phyloP scores from a whole-genome alignment of 2,113 vertebrate species.

The Pseudorectes ferrugineus region DNA sequence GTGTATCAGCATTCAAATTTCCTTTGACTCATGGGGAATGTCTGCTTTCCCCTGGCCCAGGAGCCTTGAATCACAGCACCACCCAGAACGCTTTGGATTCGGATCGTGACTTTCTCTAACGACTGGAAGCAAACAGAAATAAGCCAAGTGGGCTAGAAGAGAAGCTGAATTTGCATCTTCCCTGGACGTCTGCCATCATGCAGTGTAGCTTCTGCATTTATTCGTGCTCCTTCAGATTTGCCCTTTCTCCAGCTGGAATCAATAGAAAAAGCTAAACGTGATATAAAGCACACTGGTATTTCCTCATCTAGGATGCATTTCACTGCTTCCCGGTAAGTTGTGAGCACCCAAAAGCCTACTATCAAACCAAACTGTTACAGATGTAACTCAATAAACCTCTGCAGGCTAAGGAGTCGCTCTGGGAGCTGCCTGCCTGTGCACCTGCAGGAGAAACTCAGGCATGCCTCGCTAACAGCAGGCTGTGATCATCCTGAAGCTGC shows the following conservation, averaged over 20 bases:
- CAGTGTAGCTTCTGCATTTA: not conserved
- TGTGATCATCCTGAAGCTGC: not conserved
- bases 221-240: not conserved
- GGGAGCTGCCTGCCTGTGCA: not conserved
- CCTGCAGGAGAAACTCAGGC: not conserved
- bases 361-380: not conserved
- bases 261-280: not conserved
- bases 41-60: not conserved
- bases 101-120: not conserved
- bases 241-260: slow-evolving; percentile 9
- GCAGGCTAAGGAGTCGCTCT: not conserved
- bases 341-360: not conserved
- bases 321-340: not conserved
- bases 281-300: slow-evolving; percentile 9
- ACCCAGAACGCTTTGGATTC: not conserved
- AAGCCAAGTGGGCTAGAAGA: not conserved
- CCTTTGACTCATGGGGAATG: not conserved
- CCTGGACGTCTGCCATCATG: not conserved
- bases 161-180: not conserved
- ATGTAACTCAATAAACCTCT: not conserved
- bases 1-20: not conserved
- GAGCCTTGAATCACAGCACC: not conserved
- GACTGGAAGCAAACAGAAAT: not conserved
- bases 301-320: slow-evolving; percentile 3
- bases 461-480: fast-evolving